Evolutionary conservation across 1,140 invertebrate genomes (phyloP).

Genomic region (Galleria mellonella): DNA sequence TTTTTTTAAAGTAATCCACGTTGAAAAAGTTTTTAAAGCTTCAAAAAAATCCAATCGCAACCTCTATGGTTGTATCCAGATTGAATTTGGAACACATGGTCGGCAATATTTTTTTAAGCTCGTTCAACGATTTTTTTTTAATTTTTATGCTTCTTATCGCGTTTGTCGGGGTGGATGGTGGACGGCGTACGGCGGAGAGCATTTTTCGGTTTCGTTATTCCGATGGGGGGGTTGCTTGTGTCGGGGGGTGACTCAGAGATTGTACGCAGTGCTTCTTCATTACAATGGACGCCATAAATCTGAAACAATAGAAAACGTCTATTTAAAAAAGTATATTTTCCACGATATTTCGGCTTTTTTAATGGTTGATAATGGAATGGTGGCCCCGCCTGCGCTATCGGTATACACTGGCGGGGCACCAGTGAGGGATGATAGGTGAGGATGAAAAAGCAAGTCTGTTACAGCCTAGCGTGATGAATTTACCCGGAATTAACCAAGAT

Average conservation of each 20-base stretch:
- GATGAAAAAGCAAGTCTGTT: no score
- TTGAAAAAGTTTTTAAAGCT: constrained; percentile 15
- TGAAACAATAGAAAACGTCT: constrained; percentile 37
- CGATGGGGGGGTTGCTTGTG: not conserved
- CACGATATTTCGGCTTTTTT: not conserved
- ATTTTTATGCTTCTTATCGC: constrained; percentile 30
- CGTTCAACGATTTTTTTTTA: constrained; percentile 39
- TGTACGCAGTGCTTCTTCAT: constrained; percentile 39
- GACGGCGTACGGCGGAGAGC: constrained; percentile 36
- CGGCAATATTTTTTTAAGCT: constrained; percentile 28
- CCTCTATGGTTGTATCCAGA: not conserved
- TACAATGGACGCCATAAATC: constrained; percentile 51
- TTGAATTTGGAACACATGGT: constrained; percentile 27
- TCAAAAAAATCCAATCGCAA: constrained; percentile 12
- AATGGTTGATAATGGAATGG: no score
- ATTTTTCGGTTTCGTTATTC: constrained; percentile 23
- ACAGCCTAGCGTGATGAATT: not conserved
- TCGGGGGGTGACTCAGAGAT: constrained; percentile 2
- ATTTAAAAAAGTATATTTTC: not conserved
- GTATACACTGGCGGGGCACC: no score
- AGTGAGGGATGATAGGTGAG: no score
- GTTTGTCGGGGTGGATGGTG: constrained; percentile 16
- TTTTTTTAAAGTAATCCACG: constrained; percentile 11
- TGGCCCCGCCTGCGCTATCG: no score
- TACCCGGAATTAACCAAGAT: not conserved